These are phyloP conservation scores for Calephelis virginiensis DNA, from an alignment of 1,140 invertebrate genomes.

Conservation along the genomic window DNA sequence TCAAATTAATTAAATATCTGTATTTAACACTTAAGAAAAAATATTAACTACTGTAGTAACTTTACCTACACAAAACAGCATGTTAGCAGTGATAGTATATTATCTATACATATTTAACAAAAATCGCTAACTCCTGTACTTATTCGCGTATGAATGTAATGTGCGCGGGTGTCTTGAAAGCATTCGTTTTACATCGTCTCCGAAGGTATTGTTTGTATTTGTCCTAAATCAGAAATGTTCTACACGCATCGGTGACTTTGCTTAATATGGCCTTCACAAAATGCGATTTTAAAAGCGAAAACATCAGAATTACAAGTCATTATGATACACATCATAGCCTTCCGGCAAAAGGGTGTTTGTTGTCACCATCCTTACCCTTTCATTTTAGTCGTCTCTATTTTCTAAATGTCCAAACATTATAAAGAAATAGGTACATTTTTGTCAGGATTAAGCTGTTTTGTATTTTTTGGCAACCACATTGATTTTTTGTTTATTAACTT, in stretches of 20 bases:
- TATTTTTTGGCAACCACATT: conserved; percentile 18
- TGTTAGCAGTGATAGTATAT: too few relatives aligned
- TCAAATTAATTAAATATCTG: too few relatives aligned
- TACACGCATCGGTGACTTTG: conserved; percentile 56
- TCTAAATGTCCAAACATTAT: conserved; percentile 14
- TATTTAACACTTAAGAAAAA: too few relatives aligned
- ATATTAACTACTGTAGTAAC: too few relatives aligned
- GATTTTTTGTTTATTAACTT: not conserved
- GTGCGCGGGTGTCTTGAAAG: conserved; percentile 56
- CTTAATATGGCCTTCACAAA: conserved; percentile 68
- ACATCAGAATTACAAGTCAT: conserved; percentile 74
- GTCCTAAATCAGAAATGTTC: conserved; percentile 51
- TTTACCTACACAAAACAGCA: too few relatives aligned
- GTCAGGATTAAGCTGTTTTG: not conserved
- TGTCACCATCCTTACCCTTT: conserved; percentile 66
- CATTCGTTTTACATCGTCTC: conserved; percentile 66
- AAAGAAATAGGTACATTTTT: conserved; percentile 12
- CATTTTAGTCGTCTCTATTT: conserved; percentile 35
- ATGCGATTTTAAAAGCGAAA: conserved; percentile 76
- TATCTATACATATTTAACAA: not conserved
- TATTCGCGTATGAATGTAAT: conserved; percentile 28
- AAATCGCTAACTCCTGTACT: conserved; percentile 26
- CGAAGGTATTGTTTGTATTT: conserved; percentile 61
- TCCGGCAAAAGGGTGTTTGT: conserved; percentile 65
- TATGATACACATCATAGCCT: conserved; percentile 63